Evolutionary conservation across 2,113 vertebrate genomes (phyloP), one percentile per base, ranked within the genome.

Genomic region (Psilopsiagon aurifrons): DNA sequence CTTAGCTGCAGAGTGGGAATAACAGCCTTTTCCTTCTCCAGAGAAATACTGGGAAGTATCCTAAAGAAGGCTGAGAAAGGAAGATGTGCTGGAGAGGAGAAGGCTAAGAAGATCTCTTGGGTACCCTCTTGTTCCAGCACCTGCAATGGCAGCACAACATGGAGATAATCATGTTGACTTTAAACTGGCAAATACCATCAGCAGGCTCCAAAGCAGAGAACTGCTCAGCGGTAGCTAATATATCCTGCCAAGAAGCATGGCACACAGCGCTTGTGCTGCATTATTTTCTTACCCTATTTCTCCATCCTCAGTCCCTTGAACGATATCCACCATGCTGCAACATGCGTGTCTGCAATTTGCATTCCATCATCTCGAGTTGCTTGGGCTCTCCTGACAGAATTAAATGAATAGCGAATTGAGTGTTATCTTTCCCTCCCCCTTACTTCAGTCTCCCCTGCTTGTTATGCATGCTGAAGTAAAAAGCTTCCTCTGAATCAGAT

Each of bases 401-500:
- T 67, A 64, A 94, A 90, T 13, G 17, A 93, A 88, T 14, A 79
- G 13, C 76, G 88, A 95, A 70, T 29, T 27, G 27, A 95, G 17
- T 5, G 6, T 47, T 55, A 5, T 23, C 54, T 73, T 88, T 60
- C 44, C 66, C 69, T 86, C 64, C 90, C 31, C 66, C 35, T 76
- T 64, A 35, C 51, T 79, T 94, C 57, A 16, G 24, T 75, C 80
- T 78, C 41, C 37, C 28, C 24, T 69, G 75, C 39, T 51, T 94
- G 94, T 83, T 83, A 31, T 74, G 49, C 7, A 24, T 51, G 33
- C 77, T 82, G 41, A 94, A 94, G 83, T 47, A 44, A 85, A 91
- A 92, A 77, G 37, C 88, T 93, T 81, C 70, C 81, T 87, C 86
- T 79, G 83, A 96, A 78, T 95, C 94, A 94, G 84, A 90, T 77